Conservation (phyloP, 2,797 vertebrate genomes). For the Peromyscus nudipes region DNA sequence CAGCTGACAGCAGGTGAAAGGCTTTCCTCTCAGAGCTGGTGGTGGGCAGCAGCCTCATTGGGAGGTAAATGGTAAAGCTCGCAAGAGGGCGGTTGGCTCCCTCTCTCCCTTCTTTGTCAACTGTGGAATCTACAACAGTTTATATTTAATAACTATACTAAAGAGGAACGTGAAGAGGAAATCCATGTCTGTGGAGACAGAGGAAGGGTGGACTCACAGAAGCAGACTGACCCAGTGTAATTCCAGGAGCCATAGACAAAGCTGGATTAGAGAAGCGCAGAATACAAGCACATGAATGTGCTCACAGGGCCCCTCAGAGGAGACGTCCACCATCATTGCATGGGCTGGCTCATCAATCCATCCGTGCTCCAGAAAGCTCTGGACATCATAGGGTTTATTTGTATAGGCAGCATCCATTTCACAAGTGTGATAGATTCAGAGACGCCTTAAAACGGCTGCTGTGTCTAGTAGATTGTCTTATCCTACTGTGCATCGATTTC, state of each 20-base stretch:
- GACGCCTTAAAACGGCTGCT: background rate
- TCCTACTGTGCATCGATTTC: background rate
- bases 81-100: background rate
- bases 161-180: background rate
- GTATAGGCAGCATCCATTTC: background rate
- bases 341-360: background rate
- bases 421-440: background rate
- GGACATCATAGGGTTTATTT: slow-evolving; percentile 2
- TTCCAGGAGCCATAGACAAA: slow-evolving; percentile 32
- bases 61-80: background rate
- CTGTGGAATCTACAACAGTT: background rate
- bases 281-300: background rate
- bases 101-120: background rate
- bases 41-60: background rate
- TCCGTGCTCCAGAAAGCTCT: background rate
- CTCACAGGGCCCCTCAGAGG: background rate
- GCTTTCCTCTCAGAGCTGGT: background rate
- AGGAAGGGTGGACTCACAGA: background rate
- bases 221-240: background rate
- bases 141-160: background rate
- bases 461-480: background rate
- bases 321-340: background rate
- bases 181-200: background rate
- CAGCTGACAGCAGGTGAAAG: slow-evolving; percentile 28
- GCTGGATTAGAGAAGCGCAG: background rate